phyloP scores from a whole-genome alignment of 2,113 vertebrate species.

The Asarcornis scutulata region DNA sequence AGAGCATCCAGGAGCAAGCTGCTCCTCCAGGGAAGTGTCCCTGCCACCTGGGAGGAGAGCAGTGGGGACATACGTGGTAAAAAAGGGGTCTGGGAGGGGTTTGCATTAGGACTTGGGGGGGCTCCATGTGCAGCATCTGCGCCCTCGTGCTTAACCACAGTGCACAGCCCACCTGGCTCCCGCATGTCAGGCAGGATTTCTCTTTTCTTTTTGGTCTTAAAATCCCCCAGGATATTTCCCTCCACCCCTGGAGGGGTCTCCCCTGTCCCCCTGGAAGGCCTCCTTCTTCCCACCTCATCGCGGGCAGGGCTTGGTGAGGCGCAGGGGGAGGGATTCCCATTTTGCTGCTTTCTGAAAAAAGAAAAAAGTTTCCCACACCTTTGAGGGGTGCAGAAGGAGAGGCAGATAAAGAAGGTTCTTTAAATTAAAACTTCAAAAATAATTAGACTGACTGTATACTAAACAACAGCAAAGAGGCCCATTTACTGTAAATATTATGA shows the following conservation, averaged over 20 bases:
- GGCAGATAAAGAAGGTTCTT: constrained; percentile 29
- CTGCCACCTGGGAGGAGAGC: background rate
- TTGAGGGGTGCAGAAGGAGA: background rate
- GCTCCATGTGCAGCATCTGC: no score
- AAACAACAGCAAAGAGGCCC: constrained; percentile 74
- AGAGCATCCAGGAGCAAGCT: background rate
- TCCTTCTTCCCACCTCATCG: background rate
- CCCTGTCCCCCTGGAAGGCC: background rate
- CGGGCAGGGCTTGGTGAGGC: background rate
- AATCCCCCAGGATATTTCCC: accelerated
- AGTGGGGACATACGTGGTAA: background rate
- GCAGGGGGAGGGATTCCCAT: constrained; percentile 27
- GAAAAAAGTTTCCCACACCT: constrained; percentile 52
- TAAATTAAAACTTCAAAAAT: constrained; percentile 69
- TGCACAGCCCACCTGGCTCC: no score
- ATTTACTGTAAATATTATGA: constrained; percentile 85
- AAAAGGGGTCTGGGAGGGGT: background rate
- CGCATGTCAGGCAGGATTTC: no score
- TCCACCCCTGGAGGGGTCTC: background rate
- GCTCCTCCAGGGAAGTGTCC: no score
- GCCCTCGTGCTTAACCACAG: background rate
- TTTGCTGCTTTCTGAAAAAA: constrained; percentile 20
- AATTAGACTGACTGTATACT: constrained; percentile 69
- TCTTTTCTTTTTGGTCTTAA: background rate
- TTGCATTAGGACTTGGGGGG: background rate